A percentile compares a stretch with the other conserved stretches of the same genome.
Evolutionary conservation across 1,140 invertebrate species (phyloP).

Genomic region (Dreissena polymorpha): DNA sequence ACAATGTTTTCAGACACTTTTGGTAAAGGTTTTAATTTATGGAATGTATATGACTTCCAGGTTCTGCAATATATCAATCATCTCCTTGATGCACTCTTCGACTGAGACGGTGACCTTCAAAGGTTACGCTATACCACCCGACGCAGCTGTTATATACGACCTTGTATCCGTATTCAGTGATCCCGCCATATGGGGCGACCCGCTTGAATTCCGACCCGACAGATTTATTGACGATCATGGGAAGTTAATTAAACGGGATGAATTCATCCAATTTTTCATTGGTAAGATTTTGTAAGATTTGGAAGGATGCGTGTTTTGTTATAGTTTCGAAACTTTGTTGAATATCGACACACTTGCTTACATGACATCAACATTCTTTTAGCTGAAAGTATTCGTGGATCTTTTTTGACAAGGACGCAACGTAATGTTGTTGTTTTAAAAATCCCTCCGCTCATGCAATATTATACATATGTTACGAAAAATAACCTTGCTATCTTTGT

Average conservation of each 20-base stretch:
- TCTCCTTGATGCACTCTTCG: not conserved
- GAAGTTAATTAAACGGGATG: slow-evolving; percentile 22
- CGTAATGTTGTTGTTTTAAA: no score
- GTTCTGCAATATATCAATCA: slow-evolving; percentile 26
- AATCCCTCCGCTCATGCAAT: no score
- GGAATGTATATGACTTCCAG: not conserved
- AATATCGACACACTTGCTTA: not conserved
- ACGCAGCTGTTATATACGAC: no score
- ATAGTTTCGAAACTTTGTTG: not conserved
- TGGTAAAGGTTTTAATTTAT: no score
- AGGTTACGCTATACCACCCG: slow-evolving; percentile 71
- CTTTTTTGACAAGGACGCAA: no score
- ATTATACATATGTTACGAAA: no score
- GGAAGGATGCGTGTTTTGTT: no score
- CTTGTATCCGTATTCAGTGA: slow-evolving; percentile 61
- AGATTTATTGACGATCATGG: slow-evolving; percentile 77
- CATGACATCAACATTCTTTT: not conserved
- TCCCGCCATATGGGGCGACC: slow-evolving; percentile 83
- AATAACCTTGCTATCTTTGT: no score
- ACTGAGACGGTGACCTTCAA: slow-evolving; percentile 61
- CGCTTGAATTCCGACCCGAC: slow-evolving; percentile 86
- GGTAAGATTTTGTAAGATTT: slow-evolving; percentile 22
- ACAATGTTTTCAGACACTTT: no score
- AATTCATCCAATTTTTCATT: slow-evolving; percentile 61
- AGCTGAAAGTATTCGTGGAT: not conserved